These are phyloP conservation scores for Syngnathus typhle DNA, from an alignment of 2,113 vertebrate species.

Conservation along the genomic window DNA sequence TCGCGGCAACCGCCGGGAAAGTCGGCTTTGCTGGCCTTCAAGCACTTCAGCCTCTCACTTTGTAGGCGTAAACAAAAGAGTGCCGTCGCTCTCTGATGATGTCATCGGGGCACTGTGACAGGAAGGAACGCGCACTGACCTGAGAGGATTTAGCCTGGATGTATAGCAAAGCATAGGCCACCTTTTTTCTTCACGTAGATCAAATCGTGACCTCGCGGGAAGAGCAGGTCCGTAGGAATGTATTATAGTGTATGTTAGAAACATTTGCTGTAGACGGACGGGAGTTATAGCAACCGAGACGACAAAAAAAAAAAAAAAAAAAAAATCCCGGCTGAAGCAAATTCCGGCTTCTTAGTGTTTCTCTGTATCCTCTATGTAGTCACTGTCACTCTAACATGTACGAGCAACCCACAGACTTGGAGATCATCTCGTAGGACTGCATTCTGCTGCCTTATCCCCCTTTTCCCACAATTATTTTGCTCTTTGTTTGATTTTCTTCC, in stretches of 20 bases:
- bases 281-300: conserved; percentile 60
- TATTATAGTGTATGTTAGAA: conserved; percentile 75
- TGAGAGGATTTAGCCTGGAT: conserved; percentile 57
- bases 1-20: conserved; percentile 5
- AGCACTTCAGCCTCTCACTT: conserved; percentile 39
- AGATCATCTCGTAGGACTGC: conserved; percentile 57
- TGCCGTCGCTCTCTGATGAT: conserved; percentile 47
- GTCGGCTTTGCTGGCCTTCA: conserved; percentile 29
- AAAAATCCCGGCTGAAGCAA: conserved; percentile 48
- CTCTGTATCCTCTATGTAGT: conserved; percentile 69
- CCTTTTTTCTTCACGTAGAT: conserved; percentile 54
- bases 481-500: conserved; percentile 33
- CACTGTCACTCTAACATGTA: conserved; percentile 66
- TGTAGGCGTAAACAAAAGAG: conserved; percentile 28
- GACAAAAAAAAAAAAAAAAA: conserved; percentile 44
- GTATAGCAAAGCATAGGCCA: conserved; percentile 49
- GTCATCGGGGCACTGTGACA: conserved; percentile 53
- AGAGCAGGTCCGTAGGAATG: conserved; percentile 67
- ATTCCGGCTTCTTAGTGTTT: conserved; percentile 70
- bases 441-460: conserved; percentile 71
- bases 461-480: conserved; percentile 26
- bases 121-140: conserved; percentile 56
- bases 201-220: conserved; percentile 59
- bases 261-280: conserved; percentile 65
- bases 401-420: conserved; percentile 61